These are phyloP conservation scores for Tenthredo distinguenda DNA, from an alignment of 2,888 invertebrate species.

Conservation along the genomic window DNA sequence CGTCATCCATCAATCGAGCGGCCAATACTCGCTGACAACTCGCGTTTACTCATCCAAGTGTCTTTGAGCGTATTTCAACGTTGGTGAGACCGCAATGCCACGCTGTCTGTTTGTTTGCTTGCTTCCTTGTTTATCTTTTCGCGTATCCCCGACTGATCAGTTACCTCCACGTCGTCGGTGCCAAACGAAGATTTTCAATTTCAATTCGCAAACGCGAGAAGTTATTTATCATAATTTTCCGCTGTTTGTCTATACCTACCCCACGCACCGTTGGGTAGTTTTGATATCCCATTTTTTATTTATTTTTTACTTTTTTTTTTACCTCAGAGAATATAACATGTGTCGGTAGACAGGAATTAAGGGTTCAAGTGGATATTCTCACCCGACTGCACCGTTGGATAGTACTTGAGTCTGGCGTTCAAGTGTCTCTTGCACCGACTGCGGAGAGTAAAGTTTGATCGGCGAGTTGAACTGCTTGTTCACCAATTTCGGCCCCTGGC, in stretches of 20 bases:
- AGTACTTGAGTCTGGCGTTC: slow-evolving; percentile 88
- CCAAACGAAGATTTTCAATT: slow-evolving; percentile 16
- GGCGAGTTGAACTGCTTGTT: slow-evolving; percentile 96
- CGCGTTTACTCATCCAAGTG: slow-evolving; percentile 33
- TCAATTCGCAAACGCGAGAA: background rate
- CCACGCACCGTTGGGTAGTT: background rate
- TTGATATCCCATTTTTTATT: background rate
- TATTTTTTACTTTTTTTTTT: background rate
- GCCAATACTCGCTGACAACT: slow-evolving; percentile 35
- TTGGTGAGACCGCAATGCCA: slow-evolving; percentile 26
- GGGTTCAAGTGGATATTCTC: slow-evolving; percentile 73
- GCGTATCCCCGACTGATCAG: slow-evolving; percentile 21
- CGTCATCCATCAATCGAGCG: slow-evolving; percentile 45
- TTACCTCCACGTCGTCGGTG: slow-evolving; percentile 20
- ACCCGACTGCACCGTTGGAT: slow-evolving; percentile 90
- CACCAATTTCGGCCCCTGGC: slow-evolving; percentile 85
- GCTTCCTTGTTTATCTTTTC: slow-evolving; percentile 17
- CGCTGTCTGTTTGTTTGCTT: slow-evolving; percentile 48
- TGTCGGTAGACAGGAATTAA: background rate
- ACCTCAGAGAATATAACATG: background rate
- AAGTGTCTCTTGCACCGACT: slow-evolving; percentile 89
- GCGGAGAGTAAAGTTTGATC: slow-evolving; percentile 90
- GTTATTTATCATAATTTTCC: background rate
- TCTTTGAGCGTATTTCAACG: slow-evolving; percentile 40
- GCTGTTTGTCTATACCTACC: background rate